Evolutionary conservation across 2,113 vertebrate species (phyloP), one percentile per base, ranked within the genome.

Genomic region (Chionodraco myersi): DNA sequence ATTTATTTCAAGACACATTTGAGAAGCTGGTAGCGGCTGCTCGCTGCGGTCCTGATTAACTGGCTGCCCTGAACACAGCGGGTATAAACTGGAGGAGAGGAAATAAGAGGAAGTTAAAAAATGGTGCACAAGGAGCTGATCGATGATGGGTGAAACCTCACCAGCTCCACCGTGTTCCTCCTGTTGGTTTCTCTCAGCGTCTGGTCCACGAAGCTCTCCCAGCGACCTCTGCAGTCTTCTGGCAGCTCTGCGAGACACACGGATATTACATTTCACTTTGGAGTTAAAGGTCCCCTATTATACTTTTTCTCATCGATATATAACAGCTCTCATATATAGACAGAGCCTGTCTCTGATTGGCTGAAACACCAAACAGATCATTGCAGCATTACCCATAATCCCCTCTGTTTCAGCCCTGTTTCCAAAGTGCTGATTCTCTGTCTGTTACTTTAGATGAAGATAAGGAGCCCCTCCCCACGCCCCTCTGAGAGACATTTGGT

Each of bases 201-300:
- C 92, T 98, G 96, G 30, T 97, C 97, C 64, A 99, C 97, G 0
- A 99, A 99, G 49, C 96, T 98, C 90, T 98, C 98, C 98, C 97
- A 99, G 54, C 97, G 96, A 18, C 97, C 97, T 67, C 96, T 94
- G 91, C 97, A 99, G 69, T 98, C 97, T 34, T 97, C 97, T 0
- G 97, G 97, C 10, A 99, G 95, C 86, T 97, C 98, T 99, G 94
- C 0, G 0, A 36, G 30, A n/a, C 30, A 21, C 30, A 53, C 26
- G 10, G 10, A 59, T 0, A 7, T 13, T 30, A 68, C 0, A 47
- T 30, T 63, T 53, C 75, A 30, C 21, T 56, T 48, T 26, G 56
- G 3, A 34, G 13, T 45, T 30, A 18, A 56, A 30, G 30, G 30
- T 30, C 30, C 3, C 30, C 30, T 26, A 30, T 30, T 30, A 30